Conservation (phyloP, 2,113 vertebrate genomes). For the Pao palembangensis region DNA sequence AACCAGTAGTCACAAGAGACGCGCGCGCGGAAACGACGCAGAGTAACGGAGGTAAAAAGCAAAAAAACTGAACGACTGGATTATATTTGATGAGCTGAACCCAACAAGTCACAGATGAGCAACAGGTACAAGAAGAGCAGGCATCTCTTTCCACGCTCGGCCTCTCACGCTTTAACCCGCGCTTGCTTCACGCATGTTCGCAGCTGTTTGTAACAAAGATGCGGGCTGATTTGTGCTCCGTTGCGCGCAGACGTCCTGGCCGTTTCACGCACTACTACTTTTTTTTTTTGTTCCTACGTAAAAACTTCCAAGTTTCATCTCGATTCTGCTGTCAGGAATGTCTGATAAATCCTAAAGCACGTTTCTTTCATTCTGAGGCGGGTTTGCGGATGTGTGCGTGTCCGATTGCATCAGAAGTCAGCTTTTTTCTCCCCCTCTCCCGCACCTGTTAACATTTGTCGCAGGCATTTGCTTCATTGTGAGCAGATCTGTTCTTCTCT, state of each 20-base stretch:
- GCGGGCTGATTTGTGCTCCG: not conserved
- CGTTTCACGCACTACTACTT: slow-evolving; percentile 24
- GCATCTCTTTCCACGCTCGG: not conserved
- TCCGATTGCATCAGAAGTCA: slow-evolving; percentile 37
- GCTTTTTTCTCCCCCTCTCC: slow-evolving; percentile 4
- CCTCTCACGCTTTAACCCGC: not conserved
- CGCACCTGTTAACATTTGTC: slow-evolving; percentile 72
- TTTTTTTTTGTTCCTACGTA: not conserved
- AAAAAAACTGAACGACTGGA: slow-evolving; percentile 40
- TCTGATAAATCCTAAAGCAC: not conserved
- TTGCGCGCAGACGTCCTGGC: slow-evolving; percentile 18
- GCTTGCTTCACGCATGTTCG: not conserved
- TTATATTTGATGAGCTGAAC: slow-evolving; percentile 44
- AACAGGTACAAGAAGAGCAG: slow-evolving; percentile 63
- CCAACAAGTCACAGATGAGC: slow-evolving; percentile 46
- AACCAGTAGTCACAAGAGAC: not conserved
- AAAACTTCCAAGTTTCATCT: not conserved
- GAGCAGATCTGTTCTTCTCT: slow-evolving; percentile 9
- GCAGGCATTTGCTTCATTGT: slow-evolving; percentile 46
- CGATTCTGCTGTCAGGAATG: not conserved
- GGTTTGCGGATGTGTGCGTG: slow-evolving; percentile 7
- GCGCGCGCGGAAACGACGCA: slow-evolving; percentile 15
- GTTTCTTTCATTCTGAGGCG: not conserved
- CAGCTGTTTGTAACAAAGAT: not conserved
- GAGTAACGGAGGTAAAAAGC: slow-evolving; percentile 23